Evolutionary conservation across 1,140 invertebrate genomes (phyloP).

Genomic region (Temnothorax nylanderi): DNA sequence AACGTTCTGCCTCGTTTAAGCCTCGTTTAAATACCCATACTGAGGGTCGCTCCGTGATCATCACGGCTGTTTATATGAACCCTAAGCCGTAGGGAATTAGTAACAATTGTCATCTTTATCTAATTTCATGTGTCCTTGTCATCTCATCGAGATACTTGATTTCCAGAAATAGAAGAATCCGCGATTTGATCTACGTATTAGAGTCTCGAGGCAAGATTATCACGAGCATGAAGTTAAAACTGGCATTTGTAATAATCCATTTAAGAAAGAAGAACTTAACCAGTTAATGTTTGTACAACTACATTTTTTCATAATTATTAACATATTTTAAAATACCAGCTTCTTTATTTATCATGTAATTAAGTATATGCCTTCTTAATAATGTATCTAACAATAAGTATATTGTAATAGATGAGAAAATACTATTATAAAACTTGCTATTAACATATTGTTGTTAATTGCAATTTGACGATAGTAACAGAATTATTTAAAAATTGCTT

Average conservation of each 20-base stretch:
- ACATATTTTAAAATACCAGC: background rate
- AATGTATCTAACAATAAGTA: background rate
- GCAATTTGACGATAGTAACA: background rate
- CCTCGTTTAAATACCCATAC: slow-evolving; percentile 8
- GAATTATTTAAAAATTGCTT: background rate
- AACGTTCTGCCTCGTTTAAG: slow-evolving; percentile 23
- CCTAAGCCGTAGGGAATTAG: background rate
- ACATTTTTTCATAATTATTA: background rate
- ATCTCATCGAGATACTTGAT: background rate
- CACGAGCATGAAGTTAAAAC: background rate
- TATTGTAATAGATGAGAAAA: background rate
- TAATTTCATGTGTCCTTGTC: background rate
- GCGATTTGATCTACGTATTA: background rate
- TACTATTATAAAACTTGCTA: background rate
- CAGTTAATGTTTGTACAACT: background rate
- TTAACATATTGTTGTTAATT: background rate
- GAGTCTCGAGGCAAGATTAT: background rate
- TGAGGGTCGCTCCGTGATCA: background rate
- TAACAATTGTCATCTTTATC: slow-evolving; percentile 17
- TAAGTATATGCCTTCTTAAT: background rate
- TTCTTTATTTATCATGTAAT: background rate
- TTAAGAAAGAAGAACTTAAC: background rate
- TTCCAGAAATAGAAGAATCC: background rate
- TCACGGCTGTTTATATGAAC: slow-evolving; percentile 17
- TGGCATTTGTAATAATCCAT: background rate